phyloP scores from a whole-genome alignment of 2,888 invertebrate genomes.

The Nipponacmea schrenckii region DNA sequence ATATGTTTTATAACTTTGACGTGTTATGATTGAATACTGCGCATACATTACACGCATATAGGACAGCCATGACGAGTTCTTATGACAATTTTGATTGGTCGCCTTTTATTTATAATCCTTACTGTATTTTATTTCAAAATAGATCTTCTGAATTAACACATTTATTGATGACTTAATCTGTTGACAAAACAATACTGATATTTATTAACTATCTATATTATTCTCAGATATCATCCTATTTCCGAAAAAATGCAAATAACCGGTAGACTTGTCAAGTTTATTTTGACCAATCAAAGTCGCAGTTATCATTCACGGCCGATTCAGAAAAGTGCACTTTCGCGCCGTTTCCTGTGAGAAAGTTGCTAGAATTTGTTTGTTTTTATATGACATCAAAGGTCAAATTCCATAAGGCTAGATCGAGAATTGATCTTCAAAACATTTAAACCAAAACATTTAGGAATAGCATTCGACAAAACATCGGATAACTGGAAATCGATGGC shows the following conservation, averaged over 20 bases:
- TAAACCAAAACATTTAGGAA: neutral
- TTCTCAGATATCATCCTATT: too few species aligned
- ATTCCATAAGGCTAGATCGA: neutral
- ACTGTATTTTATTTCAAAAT: too few species aligned
- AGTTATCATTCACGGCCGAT: neutral
- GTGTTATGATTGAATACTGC: neutral
- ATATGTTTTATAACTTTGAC: neutral
- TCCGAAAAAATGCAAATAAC: too few species aligned
- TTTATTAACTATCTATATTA: too few species aligned
- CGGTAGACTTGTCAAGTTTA: neutral
- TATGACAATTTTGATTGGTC: too few species aligned
- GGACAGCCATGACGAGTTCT: too few species aligned
- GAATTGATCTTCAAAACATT: neutral
- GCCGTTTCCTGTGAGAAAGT: constrained; percentile 38
- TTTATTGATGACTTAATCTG: too few species aligned
- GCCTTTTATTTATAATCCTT: too few species aligned
- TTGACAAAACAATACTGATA: too few species aligned
- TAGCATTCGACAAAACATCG: too few species aligned
- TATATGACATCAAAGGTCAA: constrained; percentile 1
- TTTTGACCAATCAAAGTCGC: constrained; percentile 26
- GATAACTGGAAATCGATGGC: neutral
- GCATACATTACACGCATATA: neutral
- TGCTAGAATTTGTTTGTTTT: neutral
- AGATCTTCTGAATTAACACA: too few species aligned
- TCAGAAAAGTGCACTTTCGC: constrained; percentile 29